phyloP scores from a whole-genome alignment of 2,113 vertebrate species.

The Euleptes europaea region DNA sequence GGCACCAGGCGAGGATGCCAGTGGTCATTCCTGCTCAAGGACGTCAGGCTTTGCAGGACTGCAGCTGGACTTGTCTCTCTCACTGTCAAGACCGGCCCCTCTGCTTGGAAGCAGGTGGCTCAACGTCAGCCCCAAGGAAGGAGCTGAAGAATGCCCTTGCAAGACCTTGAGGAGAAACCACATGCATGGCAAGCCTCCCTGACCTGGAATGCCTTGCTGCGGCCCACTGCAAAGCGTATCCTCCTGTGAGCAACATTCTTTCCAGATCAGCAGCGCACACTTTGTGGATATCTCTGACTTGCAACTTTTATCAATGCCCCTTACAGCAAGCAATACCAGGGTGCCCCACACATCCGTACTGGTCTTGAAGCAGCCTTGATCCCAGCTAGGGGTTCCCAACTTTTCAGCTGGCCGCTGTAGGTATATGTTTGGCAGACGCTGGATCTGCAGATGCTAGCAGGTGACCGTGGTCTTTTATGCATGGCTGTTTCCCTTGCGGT shows the following conservation, averaged over 20 bases:
- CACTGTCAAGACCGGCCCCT: neutral
- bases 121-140: slow-evolving; percentile 13
- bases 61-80: slow-evolving; percentile 23
- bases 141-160: neutral
- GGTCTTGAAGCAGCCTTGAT: neutral
- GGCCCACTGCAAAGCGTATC: no score
- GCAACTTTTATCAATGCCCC: neutral
- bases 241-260: neutral
- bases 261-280: neutral
- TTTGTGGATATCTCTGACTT: neutral
- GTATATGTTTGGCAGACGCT: no score
- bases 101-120: slow-evolving; percentile 6
- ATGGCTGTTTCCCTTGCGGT: no score
- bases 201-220: neutral
- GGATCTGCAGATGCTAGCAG: no score
- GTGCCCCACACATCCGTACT: no score
- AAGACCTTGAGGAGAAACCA: neutral
- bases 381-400: neutral
- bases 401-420: neutral
- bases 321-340: no score
- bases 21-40: neutral
- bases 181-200: neutral
- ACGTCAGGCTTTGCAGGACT: neutral
- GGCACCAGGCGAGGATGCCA: neutral
- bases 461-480: no score